Percentiles rank a stretch among this genome's conserved stretches.
Conservation (phyloP, 2,888 invertebrate genomes). For the Limnephilus marmoratus region DNA sequence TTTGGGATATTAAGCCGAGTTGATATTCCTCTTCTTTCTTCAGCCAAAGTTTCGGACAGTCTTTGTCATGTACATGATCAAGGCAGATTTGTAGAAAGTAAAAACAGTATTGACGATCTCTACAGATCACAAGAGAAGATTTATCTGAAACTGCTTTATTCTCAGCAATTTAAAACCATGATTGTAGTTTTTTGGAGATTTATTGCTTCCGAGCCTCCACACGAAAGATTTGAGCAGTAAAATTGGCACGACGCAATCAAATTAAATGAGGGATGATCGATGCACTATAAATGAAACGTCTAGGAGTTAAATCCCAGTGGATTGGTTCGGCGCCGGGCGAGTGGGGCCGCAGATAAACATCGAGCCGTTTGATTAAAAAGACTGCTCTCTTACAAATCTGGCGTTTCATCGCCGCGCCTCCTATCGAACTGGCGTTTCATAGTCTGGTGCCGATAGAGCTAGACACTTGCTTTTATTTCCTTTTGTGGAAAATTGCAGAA, state of each 20-base stretch:
- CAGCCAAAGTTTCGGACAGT: no score
- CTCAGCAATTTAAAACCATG: background rate
- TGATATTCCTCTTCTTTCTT: background rate
- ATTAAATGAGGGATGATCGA: conserved; percentile 15
- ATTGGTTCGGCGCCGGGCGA: conserved; percentile 20
- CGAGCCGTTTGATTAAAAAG: conserved; percentile 41
- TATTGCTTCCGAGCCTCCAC: background rate
- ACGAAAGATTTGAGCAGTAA: background rate
- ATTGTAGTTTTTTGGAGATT: background rate
- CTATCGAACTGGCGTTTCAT: background rate
- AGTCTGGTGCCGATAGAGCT: conserved; percentile 28
- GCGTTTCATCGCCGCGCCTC: conserved; percentile 10
- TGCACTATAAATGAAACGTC: conserved; percentile 19
- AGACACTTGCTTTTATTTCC: conserved; percentile 16
- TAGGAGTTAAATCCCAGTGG: background rate
- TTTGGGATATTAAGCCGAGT: background rate
- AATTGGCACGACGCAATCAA: background rate
- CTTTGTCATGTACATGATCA: background rate
- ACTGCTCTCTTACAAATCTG: conserved; percentile 27
- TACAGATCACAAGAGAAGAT: background rate
- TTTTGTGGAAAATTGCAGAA: background rate
- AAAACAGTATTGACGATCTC: background rate
- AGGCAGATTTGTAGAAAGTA: background rate
- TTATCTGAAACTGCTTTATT: background rate
- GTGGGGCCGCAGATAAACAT: conserved; percentile 6